A percentile compares a stretch with the other conserved stretches of the same genome.
Conservation (phyloP, 2,888 invertebrate species). For the Parasteatoda lunata region DNA sequence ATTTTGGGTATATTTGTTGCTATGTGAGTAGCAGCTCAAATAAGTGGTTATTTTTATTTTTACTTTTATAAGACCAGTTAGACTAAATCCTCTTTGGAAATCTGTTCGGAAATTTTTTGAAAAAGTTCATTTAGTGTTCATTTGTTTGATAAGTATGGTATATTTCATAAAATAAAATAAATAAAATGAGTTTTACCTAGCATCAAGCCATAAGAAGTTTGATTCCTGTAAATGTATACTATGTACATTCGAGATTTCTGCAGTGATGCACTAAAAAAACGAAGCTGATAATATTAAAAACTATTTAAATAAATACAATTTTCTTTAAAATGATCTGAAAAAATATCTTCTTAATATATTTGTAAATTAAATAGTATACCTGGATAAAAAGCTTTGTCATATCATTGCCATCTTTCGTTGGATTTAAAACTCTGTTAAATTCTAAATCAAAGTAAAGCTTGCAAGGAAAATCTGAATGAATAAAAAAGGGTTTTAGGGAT, state of each 20-base stretch:
- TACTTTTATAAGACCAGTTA: too few species aligned
- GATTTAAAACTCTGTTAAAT: slow-evolving; percentile 75
- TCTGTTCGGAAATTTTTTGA: too few species aligned
- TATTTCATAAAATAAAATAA: background rate
- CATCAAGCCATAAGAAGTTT: slow-evolving; percentile 49
- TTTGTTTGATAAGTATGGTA: too few species aligned
- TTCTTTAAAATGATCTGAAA: too few species aligned
- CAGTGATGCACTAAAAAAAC: slow-evolving; percentile 45
- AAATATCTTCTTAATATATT: too few species aligned
- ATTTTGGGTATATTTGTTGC: too few species aligned
- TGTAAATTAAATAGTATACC: slow-evolving; percentile 67
- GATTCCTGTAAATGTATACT: slow-evolving; percentile 10
- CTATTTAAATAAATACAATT: background rate
- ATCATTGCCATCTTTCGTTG: slow-evolving; percentile 74
- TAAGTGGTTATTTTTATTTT: too few species aligned
- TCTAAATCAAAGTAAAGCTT: slow-evolving; percentile 80
- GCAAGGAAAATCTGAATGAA: slow-evolving; percentile 74
- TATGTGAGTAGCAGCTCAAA: too few species aligned
- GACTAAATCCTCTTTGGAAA: too few species aligned
- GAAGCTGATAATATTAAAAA: background rate
- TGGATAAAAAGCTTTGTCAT: slow-evolving; percentile 77
- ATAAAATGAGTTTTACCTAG: slow-evolving; percentile 30
- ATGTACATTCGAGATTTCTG: slow-evolving; percentile 22
- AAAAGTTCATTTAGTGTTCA: too few species aligned
- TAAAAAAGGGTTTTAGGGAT: background rate